Percentiles rank a stretch among this genome's conserved stretches.
These are phyloP conservation scores for Chionoecetes opilio DNA, from an alignment of 1,140 invertebrate species.

Conservation along the genomic window DNA sequence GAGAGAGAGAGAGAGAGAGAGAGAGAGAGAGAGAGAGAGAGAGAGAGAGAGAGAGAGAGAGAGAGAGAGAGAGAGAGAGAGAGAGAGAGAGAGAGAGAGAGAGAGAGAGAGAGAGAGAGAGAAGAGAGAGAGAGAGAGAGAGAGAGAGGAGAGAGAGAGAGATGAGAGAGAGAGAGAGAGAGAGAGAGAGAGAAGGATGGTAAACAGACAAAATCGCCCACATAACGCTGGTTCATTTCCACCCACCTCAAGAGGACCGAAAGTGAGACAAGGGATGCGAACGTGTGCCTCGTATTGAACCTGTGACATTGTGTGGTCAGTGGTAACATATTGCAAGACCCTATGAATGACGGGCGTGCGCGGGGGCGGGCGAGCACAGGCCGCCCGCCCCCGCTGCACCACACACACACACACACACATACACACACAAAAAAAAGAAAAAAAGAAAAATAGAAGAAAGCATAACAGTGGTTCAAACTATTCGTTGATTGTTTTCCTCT, in stretches of 20 bases:
- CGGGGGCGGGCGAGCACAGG: neutral
- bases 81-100: too few species aligned
- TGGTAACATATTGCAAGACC: constrained; percentile 60
- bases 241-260: neutral
- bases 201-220: neutral
- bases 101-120: too few species aligned
- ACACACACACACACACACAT: neutral
- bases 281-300: constrained; percentile 73
- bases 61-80: too few species aligned
- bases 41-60: too few species aligned
- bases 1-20: too few species aligned
- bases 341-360: neutral
- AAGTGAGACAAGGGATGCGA: neutral
- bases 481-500: constrained; percentile 57
- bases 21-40: too few species aligned
- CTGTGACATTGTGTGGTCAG: constrained; percentile 73
- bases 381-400: too few species aligned
- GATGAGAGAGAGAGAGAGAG: too few species aligned
- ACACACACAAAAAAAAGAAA: neutral
- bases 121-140: too few species aligned
- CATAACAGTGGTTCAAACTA: constrained; percentile 15
- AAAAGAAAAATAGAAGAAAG: neutral
- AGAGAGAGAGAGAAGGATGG: neutral
- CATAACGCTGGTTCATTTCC: neutral
- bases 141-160: too few species aligned